These are phyloP conservation scores for Desoria tigrina DNA, from an alignment of 2,888 invertebrate species.

Conservation along the genomic window DNA sequence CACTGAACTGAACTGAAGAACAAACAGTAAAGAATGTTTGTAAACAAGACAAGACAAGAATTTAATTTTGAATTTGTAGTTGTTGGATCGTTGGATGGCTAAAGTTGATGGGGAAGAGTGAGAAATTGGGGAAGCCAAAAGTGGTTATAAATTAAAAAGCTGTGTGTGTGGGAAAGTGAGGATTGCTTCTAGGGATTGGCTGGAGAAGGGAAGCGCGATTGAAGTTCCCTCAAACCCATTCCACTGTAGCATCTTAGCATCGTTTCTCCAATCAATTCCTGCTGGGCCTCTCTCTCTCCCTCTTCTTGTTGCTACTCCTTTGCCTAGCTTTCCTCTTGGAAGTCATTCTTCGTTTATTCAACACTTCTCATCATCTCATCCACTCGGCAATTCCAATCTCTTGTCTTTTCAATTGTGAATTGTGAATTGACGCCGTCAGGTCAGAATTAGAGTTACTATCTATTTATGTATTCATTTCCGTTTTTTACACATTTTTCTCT, in stretches of 20 bases:
- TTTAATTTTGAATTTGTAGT: neutral
- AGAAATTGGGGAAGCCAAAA: neutral
- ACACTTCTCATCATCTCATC: too few relatives aligned
- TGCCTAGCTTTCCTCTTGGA: too few relatives aligned
- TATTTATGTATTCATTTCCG: too few relatives aligned
- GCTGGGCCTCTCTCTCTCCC: too few relatives aligned
- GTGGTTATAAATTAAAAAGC: too few relatives aligned
- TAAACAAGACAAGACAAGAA: neutral
- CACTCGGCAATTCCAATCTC: too few relatives aligned
- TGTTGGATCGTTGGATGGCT: neutral
- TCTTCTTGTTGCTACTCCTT: neutral
- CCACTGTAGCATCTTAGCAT: neutral
- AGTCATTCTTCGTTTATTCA: too few relatives aligned
- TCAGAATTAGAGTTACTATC: too few relatives aligned
- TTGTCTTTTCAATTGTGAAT: too few relatives aligned
- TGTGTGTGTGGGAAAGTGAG: constrained; percentile 4
- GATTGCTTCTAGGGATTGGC: neutral
- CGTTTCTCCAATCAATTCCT: constrained; percentile 1
- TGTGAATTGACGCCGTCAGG: too few relatives aligned
- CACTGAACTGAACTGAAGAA: neutral
- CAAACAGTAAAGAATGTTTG: neutral
- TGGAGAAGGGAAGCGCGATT: neutral
- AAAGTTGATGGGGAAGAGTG: neutral
- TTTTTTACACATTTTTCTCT: too few relatives aligned
- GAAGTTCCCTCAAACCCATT: neutral